Evolutionary conservation across 2,888 invertebrate genomes (phyloP).

Genomic region (Drosophila gaucha): DNA sequence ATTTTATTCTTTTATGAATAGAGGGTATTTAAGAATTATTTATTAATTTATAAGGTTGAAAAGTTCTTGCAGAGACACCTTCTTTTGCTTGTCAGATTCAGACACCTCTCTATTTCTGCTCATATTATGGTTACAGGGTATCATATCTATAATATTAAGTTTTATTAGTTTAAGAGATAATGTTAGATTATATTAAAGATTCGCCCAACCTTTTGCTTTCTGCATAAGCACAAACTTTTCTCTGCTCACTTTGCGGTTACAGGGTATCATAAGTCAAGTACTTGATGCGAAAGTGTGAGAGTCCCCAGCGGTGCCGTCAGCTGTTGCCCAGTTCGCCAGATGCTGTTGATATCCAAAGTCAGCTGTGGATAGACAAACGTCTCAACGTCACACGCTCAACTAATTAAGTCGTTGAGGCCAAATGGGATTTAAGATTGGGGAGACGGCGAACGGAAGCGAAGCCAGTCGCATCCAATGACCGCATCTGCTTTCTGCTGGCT

Average conservation of each 20-base stretch:
- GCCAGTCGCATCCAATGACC: slow-evolving; percentile 51
- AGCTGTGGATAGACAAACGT: slow-evolving; percentile 47
- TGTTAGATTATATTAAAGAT: no score
- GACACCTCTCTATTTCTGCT: not conserved
- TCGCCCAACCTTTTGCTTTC: no score
- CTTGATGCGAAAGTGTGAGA: slow-evolving; percentile 81
- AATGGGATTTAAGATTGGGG: slow-evolving; percentile 37
- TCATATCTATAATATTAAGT: not conserved
- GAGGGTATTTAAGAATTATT: no score
- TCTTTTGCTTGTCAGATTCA: no score
- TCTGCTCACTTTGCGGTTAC: not conserved
- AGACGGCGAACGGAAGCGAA: slow-evolving; percentile 59
- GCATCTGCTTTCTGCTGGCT: slow-evolving; percentile 36
- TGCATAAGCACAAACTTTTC: no score
- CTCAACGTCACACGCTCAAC: slow-evolving; percentile 39
- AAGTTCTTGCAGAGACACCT: no score
- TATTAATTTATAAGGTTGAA: no score
- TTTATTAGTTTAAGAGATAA: no score
- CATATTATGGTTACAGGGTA: not conserved
- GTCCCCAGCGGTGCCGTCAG: slow-evolving; percentile 49
- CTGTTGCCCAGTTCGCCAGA: slow-evolving; percentile 50
- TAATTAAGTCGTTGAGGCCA: slow-evolving; percentile 64
- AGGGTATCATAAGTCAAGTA: slow-evolving; percentile 28
- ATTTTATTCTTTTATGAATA: no score
- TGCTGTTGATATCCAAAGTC: slow-evolving; percentile 43